These are phyloP conservation scores for Caenorhabditis doughertyi DNA, from an alignment of 2,888 invertebrate genomes.

Conservation along the genomic window DNA sequence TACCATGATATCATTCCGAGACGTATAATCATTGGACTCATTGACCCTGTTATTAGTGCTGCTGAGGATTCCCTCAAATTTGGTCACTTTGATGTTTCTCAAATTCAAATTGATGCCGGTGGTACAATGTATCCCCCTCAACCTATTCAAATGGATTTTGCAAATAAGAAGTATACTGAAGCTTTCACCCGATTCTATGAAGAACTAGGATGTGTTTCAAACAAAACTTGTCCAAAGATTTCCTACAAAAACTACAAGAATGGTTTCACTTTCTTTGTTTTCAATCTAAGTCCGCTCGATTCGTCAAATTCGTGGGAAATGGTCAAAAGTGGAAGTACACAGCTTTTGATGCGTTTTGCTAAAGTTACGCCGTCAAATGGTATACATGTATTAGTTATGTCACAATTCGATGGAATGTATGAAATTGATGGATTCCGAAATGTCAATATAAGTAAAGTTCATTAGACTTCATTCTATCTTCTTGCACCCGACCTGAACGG, in stretches of 20 bases:
- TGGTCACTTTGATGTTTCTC: constrained; percentile 7
- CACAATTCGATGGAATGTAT: constrained; percentile 16
- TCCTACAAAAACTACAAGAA: constrained; percentile 1
- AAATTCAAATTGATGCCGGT: constrained; percentile 34
- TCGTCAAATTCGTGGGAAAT: constrained; percentile 19
- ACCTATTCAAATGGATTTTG: constrained; percentile 25
- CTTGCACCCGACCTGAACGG: neutral
- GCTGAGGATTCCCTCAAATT: neutral
- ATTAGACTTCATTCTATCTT: neutral
- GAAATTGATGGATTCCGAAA: constrained; percentile 32
- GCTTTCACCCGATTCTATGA: constrained; percentile 14
- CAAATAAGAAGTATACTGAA: constrained; percentile 7
- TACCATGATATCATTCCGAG: neutral
- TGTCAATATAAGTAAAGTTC: neutral
- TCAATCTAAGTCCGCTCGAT: constrained; percentile 2
- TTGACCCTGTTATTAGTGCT: neutral
- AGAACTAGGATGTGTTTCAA: constrained; percentile 11
- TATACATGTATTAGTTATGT: constrained; percentile 8
- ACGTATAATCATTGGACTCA: neutral
- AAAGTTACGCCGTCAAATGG: constrained; percentile 9
- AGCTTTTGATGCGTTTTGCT: constrained; percentile 16
- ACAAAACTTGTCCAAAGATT: constrained; percentile 1
- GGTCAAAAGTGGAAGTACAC: constrained; percentile 20
- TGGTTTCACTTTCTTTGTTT: constrained; percentile 6
- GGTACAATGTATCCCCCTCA: constrained; percentile 19